Base-by-base conservation (phyloP, 64 coral and sea anemone genomes). In the Anthopleura sola region DNA sequence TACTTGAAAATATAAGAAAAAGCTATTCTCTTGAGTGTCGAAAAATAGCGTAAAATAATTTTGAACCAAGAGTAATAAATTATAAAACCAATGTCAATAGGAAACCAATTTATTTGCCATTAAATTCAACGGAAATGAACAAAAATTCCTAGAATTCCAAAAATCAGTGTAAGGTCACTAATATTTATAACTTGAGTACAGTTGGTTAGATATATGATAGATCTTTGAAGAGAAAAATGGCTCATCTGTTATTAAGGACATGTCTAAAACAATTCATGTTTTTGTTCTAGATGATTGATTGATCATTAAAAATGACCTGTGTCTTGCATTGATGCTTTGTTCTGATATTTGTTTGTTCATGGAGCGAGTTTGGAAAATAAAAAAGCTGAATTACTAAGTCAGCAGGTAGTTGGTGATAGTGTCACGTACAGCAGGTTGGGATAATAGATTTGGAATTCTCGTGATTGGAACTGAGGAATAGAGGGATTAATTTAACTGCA, bases 181-280 rank as follows among this genome's bases (percentile, higher is more conserved):
- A 71, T 71, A 71, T 36, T 71, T 71, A 71, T 71, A 71, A 71
- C 13, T 16, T 29, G 13, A 71, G 29, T 8, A 32, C 28, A 66
- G 60, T 66, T 23, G 60, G 26, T 5, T 66, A 28, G 10, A 66
- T 66, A 66, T 66, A 34, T 26, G 11, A 71, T 71, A 71, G 66
- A 71, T 62, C n/a, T 34, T 71, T 71, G 14, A 2, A 16, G 29
- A 15, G 13, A 28, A 66, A 26, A 34, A 71, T 33, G 66, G 13
- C 66, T 71, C 66, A 71, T 34, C 34, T 71, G 66, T 71, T 32
- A 71, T 71, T 8, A 71, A 71, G 66, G 66, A 31, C 29, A 71
- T n/a, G 16, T 53, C 14, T 71, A 68, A 12, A 29, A 68, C 62
- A 68, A 68, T 28, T 68, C 3, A 68, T 10, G 26, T 29, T 32